phyloP scores from a whole-genome alignment of 1,140 invertebrate species.

The Gonatopus flavifemur region DNA sequence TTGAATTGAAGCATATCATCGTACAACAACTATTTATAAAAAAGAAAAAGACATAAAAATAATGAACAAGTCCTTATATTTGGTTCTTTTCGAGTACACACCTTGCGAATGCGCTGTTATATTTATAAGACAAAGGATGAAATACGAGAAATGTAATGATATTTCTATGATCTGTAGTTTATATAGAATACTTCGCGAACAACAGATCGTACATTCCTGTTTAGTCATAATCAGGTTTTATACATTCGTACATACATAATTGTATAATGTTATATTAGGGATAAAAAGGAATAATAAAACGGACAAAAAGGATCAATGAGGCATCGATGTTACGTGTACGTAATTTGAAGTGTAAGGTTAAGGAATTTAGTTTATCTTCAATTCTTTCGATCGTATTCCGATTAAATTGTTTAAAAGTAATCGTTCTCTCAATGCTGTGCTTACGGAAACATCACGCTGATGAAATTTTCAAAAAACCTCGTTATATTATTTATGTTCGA shows the following conservation, averaged over 20 bases:
- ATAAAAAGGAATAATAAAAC: no score
- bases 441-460: no score
- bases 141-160: conserved; percentile 24
- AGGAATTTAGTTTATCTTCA: no score
- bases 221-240: conserved; percentile 50
- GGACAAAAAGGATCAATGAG: no score
- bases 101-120: conserved; percentile 22
- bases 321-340: conserved; percentile 27
- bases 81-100: conserved; percentile 1
- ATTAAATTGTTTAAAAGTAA: no score
- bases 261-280: conserved; percentile 35
- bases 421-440: no score
- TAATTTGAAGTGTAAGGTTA: not conserved
- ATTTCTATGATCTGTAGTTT: conserved; percentile 29
- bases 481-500: no score
- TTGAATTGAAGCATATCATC: not conserved
- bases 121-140: conserved; percentile 36
- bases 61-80: no score
- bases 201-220: conserved; percentile 42
- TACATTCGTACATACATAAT: conserved; percentile 53
- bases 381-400: no score
- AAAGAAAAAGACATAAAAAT: conserved; percentile 10
- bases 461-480: no score
- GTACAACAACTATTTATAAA: not conserved
- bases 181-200: conserved; percentile 17